Evolutionary conservation across 1,140 invertebrate genomes (phyloP).

Genomic region (Nilaparvata lugens): DNA sequence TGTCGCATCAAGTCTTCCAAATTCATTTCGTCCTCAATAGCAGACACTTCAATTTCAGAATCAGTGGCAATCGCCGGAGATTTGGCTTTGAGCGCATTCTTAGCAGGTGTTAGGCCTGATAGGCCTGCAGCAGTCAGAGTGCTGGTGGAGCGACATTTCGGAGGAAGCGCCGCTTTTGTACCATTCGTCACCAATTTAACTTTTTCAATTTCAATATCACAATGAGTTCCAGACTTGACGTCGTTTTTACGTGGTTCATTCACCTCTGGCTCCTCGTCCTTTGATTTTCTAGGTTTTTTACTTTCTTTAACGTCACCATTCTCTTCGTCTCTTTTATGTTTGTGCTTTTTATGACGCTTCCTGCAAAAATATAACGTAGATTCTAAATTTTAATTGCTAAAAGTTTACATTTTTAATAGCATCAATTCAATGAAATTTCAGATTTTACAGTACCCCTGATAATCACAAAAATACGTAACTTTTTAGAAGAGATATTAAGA

Average conservation of each 20-base stretch:
- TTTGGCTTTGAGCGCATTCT: too few species aligned
- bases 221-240: constrained; percentile 9
- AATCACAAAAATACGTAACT: neutral
- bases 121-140: too few species aligned
- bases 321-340: constrained; percentile 34
- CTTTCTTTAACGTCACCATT: constrained; percentile 36
- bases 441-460: neutral
- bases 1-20: constrained; percentile 81
- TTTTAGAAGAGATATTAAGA: neutral
- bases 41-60: constrained; percentile 51
- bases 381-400: neutral
- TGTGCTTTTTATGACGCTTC: constrained; percentile 41
- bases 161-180: constrained; percentile 3
- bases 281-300: constrained; percentile 30
- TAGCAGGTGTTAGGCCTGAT: too few species aligned
- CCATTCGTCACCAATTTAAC: constrained; percentile 30
- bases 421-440: neutral
- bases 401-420: neutral
- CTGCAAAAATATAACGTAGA: constrained; percentile 22
- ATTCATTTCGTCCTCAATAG: constrained; percentile 78
- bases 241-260: too few species aligned
- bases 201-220: constrained; percentile 19
- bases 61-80: too few species aligned
- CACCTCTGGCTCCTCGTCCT: constrained; percentile 9
- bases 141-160: too few species aligned